Evolutionary conservation across 2,113 vertebrate species (phyloP), one percentile per base, ranked within the genome.

Genomic region (Gasterosteus nipponicus): DNA sequence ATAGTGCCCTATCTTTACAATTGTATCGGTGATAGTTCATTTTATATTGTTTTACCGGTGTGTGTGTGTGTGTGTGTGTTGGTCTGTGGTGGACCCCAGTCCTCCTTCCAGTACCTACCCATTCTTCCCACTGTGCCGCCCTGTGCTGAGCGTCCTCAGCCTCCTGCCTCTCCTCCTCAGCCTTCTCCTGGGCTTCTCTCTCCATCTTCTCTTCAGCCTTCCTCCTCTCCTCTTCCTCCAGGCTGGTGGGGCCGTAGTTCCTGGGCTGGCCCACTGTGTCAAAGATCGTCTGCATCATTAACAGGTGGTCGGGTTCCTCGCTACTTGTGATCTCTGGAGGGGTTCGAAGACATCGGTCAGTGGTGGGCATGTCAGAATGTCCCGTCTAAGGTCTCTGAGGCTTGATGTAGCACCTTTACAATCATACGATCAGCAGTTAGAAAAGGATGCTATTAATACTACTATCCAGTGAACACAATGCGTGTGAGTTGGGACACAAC

Each of bases 81-180:
- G 5, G 5, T 38, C 5, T 38, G 35, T 33, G 33, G 33, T 33
- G 33, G 12, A 46, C 49, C 51, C 3, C 18, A 47, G 31, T 19
- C 38, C 29, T 47, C 33, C 63, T 51, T 11, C 56, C 18, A 51
- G 39, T 46, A 73, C 87, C 7, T 83, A 99, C 98, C 98, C 97
- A 99, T 57, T 96, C 93, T 83, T 96, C 93, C 96, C 95, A 96
- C 51, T 82, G 81, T 5, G 91, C 92, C 2, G 90, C 78, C 78
- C 90, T 96, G 81, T 94, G 89, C 0, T 88, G 89, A 0, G 74
- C 91, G 87, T 98, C 97, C 54, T 95, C 57, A 0, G 87, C 85
- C 79, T 96, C 95, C 66, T 6, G 87, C 41, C 0, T 77, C 73
- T 95, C 91, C 11, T 46, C 76, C 22, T 96, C 93, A 0, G 85